A percentile compares a stretch with the other conserved stretches of the same genome.
phyloP scores from a whole-genome alignment of 1,140 invertebrate species.

The Lepidostoma basale region DNA sequence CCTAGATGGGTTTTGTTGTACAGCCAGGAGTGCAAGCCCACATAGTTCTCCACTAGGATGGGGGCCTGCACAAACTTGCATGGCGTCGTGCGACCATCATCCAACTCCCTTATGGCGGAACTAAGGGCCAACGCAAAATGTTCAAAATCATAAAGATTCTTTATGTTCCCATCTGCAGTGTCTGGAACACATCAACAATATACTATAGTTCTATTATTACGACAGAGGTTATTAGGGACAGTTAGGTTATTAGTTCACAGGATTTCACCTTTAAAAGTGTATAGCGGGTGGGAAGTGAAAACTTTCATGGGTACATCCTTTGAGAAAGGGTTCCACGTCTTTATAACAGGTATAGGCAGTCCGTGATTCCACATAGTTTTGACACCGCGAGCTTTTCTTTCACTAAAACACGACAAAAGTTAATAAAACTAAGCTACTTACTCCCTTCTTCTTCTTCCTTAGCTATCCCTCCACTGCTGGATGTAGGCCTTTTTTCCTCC shows the following conservation, averaged over 20 bases:
- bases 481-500: too few species aligned
- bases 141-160: constrained; percentile 64
- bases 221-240: too few species aligned
- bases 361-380: constrained; percentile 78
- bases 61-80: constrained; percentile 70
- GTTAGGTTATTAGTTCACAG: too few species aligned
- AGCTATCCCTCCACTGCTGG: too few species aligned
- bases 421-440: too few species aligned
- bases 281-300: constrained; percentile 80
- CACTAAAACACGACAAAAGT: too few species aligned
- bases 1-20: constrained; percentile 84
- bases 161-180: constrained; percentile 50
- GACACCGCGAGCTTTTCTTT: constrained; percentile 73
- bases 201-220: too few species aligned
- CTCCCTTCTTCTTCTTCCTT: too few species aligned
- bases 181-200: too few species aligned
- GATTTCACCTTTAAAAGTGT: constrained; percentile 81
- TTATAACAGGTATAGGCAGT: constrained; percentile 68
- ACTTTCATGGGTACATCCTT: constrained; percentile 79
- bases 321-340: constrained; percentile 86
- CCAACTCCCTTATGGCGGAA: constrained; percentile 55
- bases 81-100: constrained; percentile 47
- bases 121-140: constrained; percentile 64
- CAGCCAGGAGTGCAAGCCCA: constrained; percentile 76
- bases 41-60: constrained; percentile 80